Base-by-base conservation (phyloP, 2,113 vertebrate species). In the Brienomyrus longianalis region DNA sequence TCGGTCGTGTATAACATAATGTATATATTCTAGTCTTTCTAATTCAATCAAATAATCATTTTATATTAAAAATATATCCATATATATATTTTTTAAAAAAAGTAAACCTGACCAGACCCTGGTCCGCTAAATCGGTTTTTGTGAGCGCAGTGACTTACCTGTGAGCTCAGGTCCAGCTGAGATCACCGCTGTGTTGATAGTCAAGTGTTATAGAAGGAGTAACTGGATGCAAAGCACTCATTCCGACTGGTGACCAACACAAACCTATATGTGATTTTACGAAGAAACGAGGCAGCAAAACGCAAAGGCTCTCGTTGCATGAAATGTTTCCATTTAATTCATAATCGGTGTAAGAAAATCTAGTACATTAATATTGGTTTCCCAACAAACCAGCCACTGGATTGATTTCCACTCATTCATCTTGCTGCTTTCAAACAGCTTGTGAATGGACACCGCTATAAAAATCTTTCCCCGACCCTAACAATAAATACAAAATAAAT, bases 401-500 rank as follows among this genome's bases (percentile, higher is more conserved):
- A 80, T 19, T 17, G 35, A 80, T 80, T 39, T 39, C 10, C 31
- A 17, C 74, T 80, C 35, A 80, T 80, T 43, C 74, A 77, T 21
- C 13, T 80, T 21, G 43, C 74, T 39, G 35, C 74, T 43, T 43
- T 80, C 74, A 80, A 43, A 77, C 15, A 52, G 7, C 27, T 6
- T 21, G 51, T 88, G 66, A n/a, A 88, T 21, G 50, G 43, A 88
- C 15, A 31, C 15, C 31, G 11, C n/a, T 88, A 77, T 84, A 93
- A 94, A 94, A 92, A 84, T 43, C 92, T 74, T 51, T 89, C 88
- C 86, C 86, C 84, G 91, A 80, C 35, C 74, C 92, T 27, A 87
- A 19, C 35, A 91, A 94, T 94, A 94, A 94, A 94, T 91, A 93
- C 5, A 90, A 92, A 91, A 85, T 43, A 8, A 86, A 89, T 52